These are phyloP conservation scores for Rhynchomys soricoides DNA, from an alignment of 2,113 vertebrate species.

Conservation along the genomic window DNA sequence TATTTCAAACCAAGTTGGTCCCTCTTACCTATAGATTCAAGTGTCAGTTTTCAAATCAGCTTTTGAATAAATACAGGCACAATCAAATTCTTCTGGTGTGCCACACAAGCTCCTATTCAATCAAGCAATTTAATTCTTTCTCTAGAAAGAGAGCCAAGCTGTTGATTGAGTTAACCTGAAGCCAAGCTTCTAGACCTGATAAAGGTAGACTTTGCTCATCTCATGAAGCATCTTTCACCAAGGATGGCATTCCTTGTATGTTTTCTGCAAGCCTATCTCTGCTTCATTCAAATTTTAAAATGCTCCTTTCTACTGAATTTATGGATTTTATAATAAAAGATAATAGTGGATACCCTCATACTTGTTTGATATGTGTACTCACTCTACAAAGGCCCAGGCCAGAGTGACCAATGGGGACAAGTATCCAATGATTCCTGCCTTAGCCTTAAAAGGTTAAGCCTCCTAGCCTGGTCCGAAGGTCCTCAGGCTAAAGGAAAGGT, in stretches of 20 bases:
- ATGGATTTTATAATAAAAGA: neutral
- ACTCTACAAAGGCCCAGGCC: neutral
- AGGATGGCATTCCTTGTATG: neutral
- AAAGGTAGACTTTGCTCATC: neutral
- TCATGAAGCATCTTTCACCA: neutral
- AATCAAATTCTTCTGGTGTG: neutral
- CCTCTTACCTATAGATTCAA: slow-evolving; percentile 25
- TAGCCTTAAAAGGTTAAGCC: neutral
- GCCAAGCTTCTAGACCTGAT: neutral
- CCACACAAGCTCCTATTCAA: neutral
- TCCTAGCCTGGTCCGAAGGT: neutral
- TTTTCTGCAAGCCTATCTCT: neutral
- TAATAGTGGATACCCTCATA: neutral
- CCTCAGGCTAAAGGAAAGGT: neutral
- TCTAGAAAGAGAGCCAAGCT: neutral
- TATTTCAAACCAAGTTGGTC: slow-evolving; percentile 46
- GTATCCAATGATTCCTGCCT: neutral
- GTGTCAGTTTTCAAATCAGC: slow-evolving; percentile 34
- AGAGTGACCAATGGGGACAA: neutral
- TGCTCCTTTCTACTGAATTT: neutral
- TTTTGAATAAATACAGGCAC: neutral
- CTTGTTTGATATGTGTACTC: neutral
- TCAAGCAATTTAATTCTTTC: slow-evolving; percentile 3
- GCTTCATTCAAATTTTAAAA: slow-evolving; percentile 32
- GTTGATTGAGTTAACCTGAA: neutral